Base-by-base conservation (phyloP, 2,888 invertebrate species). In the Leptopilina drosophilae region DNA sequence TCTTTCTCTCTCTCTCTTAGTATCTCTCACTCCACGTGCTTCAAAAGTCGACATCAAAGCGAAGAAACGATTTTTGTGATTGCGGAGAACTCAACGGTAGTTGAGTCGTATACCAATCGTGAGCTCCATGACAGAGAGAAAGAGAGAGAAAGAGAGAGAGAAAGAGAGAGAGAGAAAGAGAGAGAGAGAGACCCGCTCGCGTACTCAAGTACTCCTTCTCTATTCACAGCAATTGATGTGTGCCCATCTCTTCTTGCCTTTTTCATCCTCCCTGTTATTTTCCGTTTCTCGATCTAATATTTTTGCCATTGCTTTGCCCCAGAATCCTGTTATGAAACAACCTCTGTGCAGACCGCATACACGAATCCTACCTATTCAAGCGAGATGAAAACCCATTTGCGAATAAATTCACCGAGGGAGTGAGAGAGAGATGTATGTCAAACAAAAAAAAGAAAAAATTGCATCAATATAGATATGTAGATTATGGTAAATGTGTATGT, bases 21-120 rank as follows among this genome's bases (percentile, higher is more conserved):
- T 33, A 33, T 33, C 33, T 33, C 33, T 33, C 33, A 33, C 73
- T 73, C 69, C 46, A 12, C 49, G 53, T 14, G 33, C 78, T 76
- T 64, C 15, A 49, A 42, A 64, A 76, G 20, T 62, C 64, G 62
- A 80, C 77, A 80, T 80, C 78, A 82, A 82, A 80, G 82, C 49
- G 62, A 15, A 62, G 40, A 62, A 64, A 46, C 53, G 78, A 78
- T 78, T 80, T 78, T 82, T 80, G n/a, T 65, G 78, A 81, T 79
- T 81, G 77, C 69, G 77, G 59, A 69, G 65, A 80, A 77, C 46
- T 77, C 76, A 67, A 66, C 56, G 65, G 59, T 66, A 65, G 46
- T 62, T 62, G 62, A 77, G 59, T 64, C 77, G 78, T 79, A 56
- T 76, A 79, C 76, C 76, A 73, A 56, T 73, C 14, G 56, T 53